phyloP scores from a whole-genome alignment of 2,797 vertebrate species.

The Poecilia velifera region DNA sequence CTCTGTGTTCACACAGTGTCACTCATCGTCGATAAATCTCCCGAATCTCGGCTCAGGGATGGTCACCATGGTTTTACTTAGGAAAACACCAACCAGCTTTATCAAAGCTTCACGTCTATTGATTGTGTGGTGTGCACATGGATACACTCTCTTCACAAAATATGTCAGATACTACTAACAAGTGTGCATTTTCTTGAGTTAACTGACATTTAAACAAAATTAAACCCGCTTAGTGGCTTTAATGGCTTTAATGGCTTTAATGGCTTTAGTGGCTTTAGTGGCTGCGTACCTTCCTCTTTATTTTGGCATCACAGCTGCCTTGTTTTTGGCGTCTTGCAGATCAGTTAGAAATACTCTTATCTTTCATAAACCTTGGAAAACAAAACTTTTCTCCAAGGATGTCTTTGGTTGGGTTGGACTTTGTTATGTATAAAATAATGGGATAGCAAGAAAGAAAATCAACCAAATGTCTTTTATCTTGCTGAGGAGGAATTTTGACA shows the following conservation, averaged over 20 bases:
- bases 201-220: too few species aligned
- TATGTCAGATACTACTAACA: neutral
- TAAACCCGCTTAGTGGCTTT: neutral
- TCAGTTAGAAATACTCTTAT: neutral
- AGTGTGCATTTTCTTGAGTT: neutral
- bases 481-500: neutral
- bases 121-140: neutral
- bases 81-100: neutral
- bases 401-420: neutral
- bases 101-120: neutral
- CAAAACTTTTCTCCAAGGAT: neutral
- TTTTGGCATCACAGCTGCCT: neutral
- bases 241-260: neutral
- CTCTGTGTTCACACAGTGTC: constrained; percentile 2
- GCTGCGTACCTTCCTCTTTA: neutral
- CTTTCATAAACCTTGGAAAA: neutral
- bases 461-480: neutral
- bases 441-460: neutral
- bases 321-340: neutral
- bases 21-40: constrained; percentile 2
- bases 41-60: neutral
- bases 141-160: neutral
- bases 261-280: neutral
- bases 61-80: neutral
- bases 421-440: neutral